Conservation (phyloP, 2,888 invertebrate genomes). For the Drosophila neotestacea region DNA sequence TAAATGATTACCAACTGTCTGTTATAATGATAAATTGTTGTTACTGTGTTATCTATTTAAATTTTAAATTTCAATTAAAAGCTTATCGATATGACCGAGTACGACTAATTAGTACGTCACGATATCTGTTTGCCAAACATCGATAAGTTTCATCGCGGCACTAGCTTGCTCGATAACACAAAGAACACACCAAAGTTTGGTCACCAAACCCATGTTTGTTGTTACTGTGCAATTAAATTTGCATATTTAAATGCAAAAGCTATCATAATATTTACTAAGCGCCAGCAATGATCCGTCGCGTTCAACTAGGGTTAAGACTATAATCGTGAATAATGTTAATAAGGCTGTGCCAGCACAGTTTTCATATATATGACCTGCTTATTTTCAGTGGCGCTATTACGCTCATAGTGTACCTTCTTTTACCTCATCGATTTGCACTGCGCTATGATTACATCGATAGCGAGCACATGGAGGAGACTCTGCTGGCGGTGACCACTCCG, state of each 20-base stretch:
- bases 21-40: no score
- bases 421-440: constrained; percentile 83
- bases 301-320: constrained; percentile 8
- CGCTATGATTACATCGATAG: constrained; percentile 86
- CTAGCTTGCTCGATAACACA: not conserved
- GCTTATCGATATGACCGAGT: not conserved
- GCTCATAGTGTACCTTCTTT: constrained; percentile 70
- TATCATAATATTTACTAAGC: constrained; percentile 5
- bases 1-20: not conserved
- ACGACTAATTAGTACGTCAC: not conserved
- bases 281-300: constrained; percentile 26
- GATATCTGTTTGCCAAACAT: not conserved
- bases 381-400: constrained; percentile 53
- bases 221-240: constrained; percentile 9
- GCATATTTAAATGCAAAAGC: not conserved
- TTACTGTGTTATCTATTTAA: not conserved
- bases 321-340: constrained; percentile 65
- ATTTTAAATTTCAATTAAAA: not conserved
- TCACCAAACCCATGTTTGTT: constrained; percentile 26
- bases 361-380: constrained; percentile 70
- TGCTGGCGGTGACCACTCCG: constrained; percentile 82
- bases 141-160: constrained; percentile 1
- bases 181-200: constrained; percentile 16
- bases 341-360: constrained; percentile 67
- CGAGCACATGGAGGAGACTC: constrained; percentile 85